Percentiles rank a stretch among this genome's conserved stretches.
Conservation (phyloP, 2,113 vertebrate genomes). For the Callorhinus ursinus region DNA sequence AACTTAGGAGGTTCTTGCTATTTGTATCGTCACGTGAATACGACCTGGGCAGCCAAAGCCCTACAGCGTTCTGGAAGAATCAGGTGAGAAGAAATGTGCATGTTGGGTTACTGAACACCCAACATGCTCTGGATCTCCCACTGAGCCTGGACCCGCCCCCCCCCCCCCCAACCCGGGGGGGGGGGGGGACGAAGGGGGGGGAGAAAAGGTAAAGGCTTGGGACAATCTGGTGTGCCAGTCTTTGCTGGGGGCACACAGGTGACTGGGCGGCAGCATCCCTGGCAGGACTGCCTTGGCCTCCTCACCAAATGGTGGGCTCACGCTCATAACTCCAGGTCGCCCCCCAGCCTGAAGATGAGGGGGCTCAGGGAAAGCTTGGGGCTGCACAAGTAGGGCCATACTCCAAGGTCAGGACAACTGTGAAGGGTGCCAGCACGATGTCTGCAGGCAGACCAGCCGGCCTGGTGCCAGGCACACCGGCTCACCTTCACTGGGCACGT, state of each 20-base stretch:
- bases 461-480: neutral
- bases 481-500: neutral
- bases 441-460: neutral
- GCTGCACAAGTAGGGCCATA: neutral
- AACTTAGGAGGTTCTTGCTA: neutral
- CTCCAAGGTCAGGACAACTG: neutral
- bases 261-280: rapidly evolving
- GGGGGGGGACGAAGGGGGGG: too few relatives aligned
- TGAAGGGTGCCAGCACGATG: neutral
- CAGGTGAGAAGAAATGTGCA: neutral
- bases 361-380: rapidly evolving
- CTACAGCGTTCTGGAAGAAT: neutral
- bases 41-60: neutral
- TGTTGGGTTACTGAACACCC: too few relatives aligned
- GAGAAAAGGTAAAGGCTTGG: neutral
- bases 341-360: neutral
- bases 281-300: neutral
- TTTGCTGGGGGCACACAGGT: neutral
- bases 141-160: neutral
- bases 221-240: neutral
- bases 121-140: rapidly evolving
- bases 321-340: neutral
- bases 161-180: too few relatives aligned
- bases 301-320: neutral
- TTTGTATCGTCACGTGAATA: neutral